Evolutionary conservation across 2,888 invertebrate species (phyloP), one percentile per base, ranked within the genome.

Genomic region (Eulithis testata): DNA sequence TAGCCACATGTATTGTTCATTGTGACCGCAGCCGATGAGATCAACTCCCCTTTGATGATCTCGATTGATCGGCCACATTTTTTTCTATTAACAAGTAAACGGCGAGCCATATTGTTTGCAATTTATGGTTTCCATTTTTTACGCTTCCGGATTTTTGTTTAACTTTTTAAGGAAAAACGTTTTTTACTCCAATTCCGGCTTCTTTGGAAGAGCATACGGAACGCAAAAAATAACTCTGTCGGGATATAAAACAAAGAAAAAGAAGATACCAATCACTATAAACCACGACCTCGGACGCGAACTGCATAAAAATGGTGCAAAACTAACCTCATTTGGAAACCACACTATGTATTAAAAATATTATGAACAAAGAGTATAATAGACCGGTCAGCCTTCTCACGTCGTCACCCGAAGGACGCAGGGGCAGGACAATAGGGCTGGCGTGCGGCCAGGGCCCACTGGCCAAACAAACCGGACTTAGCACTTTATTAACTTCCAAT

Each of bases 1-100:
- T 90, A 86, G 91, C 92, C 91, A 91, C 90, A 91, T 93, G 92
- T 89, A 89, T 89, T 90, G 89, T 91, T 88, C 85, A 75, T 73
- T 84, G 85, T 88, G 90, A 89, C 90, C 91, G 80, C 88, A 84
- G 80, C 75, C 80, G 78, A 78, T 78, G 80, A 81, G 82, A 77
- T 79, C 79, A 74, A 77, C 79, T 80, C 77, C 77, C 79, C 80
- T 81, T 85, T 86, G 81, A 87, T 85, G 82, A 85, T 86, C 83
- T 81, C 84, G 83, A 89, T 88, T 78, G 85, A 87, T 87, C 81
- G 81, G 76, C 80, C 75, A 74, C 71, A 68, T 81, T 89, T 90
- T 89, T 88, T 82, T 75, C 71, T 65, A 66, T 71, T 79, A 84
- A 87, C 87, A 86, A 81, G 64, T 68, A 73, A 71, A 75, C 78